A percentile compares a stretch with the other conserved stretches of the same genome.
Evolutionary conservation across 2,888 invertebrate genomes (phyloP).

Genomic region (Lithosia quadra): DNA sequence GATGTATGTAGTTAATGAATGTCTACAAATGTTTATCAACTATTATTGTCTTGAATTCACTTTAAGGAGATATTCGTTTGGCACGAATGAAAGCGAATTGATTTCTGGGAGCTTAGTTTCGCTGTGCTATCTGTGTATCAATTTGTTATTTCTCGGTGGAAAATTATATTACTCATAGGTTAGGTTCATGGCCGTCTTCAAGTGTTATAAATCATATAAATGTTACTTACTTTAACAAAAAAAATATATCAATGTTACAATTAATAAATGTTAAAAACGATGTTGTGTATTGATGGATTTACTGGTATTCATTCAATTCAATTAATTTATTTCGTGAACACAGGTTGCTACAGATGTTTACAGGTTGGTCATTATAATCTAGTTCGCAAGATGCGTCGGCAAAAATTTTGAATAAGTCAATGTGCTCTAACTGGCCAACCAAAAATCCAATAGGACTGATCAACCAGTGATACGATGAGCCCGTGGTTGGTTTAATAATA

Average conservation of each 20-base stretch:
- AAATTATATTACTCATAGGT: not conserved
- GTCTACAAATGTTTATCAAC: not conserved
- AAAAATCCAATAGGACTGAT: too few relatives aligned
- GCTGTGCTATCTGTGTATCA: not conserved
- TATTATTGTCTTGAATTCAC: not conserved
- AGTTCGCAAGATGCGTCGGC: too few relatives aligned
- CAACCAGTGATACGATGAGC: too few relatives aligned
- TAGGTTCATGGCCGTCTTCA: not conserved
- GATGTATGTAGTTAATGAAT: not conserved
- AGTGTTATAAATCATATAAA: not conserved
- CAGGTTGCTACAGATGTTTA: too few relatives aligned
- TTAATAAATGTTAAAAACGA: not conserved
- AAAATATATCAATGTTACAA: not conserved
- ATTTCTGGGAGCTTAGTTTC: not conserved
- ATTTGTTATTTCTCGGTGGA: constrained; percentile 2
- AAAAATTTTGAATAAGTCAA: too few relatives aligned
- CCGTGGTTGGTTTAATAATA: too few relatives aligned
- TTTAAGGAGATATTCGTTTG: not conserved
- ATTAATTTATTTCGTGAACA: too few relatives aligned
- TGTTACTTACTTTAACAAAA: not conserved
- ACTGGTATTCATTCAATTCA: too few relatives aligned
- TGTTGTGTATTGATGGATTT: not conserved
- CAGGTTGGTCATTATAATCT: too few relatives aligned
- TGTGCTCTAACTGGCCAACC: too few relatives aligned
- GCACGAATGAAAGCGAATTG: not conserved